Evolutionary conservation across 2,113 vertebrate genomes (phyloP).

Genomic region (Podarcis raffonei): DNA sequence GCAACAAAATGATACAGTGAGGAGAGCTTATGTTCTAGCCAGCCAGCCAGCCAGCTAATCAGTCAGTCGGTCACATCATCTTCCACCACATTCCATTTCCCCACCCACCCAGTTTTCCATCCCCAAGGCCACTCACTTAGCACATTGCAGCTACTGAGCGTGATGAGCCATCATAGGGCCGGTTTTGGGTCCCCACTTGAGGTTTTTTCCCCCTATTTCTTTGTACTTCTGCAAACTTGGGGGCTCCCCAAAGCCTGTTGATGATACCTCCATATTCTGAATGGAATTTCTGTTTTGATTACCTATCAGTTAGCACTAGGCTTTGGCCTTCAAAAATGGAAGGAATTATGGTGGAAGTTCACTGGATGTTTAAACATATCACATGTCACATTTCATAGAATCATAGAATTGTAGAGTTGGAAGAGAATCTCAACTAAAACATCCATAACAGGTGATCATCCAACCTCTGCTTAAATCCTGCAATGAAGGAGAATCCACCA

Average conservation of each 20-base stretch:
- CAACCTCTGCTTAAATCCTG: too few relatives aligned
- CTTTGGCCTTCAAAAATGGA: too few relatives aligned
- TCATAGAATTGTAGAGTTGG: too few relatives aligned
- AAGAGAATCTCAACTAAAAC: too few relatives aligned
- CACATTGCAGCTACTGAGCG: background rate
- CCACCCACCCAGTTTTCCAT: background rate
- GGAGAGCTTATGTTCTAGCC: background rate
- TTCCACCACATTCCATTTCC: too few relatives aligned
- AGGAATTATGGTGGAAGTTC: too few relatives aligned
- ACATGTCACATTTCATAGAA: too few relatives aligned
- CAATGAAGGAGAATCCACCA: too few relatives aligned
- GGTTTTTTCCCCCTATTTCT: background rate
- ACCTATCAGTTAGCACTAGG: background rate
- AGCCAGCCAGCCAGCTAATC: background rate
- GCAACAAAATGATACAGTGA: background rate
- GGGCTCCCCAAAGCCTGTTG: background rate
- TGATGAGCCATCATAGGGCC: background rate
- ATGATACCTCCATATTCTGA: background rate
- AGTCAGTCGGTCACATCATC: background rate
- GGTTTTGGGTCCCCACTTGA: background rate
- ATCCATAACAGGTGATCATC: too few relatives aligned
- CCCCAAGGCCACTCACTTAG: background rate
- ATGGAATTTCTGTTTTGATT: background rate
- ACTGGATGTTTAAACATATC: too few relatives aligned
- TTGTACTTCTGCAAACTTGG: background rate